A percentile compares a stretch with the other conserved stretches of the same genome.
phyloP scores from a whole-genome alignment of 1,140 invertebrate genomes.

The Platyura marginata region DNA sequence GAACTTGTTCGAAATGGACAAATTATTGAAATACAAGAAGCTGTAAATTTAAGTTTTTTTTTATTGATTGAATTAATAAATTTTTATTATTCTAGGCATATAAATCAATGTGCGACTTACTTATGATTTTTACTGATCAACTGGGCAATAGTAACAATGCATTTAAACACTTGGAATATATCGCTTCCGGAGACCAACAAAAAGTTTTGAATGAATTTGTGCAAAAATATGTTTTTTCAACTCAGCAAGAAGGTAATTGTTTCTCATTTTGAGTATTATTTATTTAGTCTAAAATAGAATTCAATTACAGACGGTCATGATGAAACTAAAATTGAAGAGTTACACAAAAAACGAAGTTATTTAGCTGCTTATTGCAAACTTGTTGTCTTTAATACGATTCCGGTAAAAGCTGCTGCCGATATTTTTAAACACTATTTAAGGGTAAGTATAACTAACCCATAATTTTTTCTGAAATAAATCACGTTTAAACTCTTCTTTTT shows the following conservation, averaged over 20 bases:
- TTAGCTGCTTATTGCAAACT: constrained; percentile 94
- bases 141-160: constrained; percentile 39
- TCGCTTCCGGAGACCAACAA: constrained; percentile 63
- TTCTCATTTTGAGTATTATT: not conserved
- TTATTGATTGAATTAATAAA: too few relatives aligned
- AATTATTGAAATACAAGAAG: constrained; percentile 32
- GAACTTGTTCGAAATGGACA: constrained; percentile 39
- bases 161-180: constrained; percentile 56
- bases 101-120: constrained; percentile 81
- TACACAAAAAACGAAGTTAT: constrained; percentile 91
- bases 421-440: constrained; percentile 97
- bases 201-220: constrained; percentile 79
- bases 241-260: constrained; percentile 16
- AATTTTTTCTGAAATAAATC: not conserved
- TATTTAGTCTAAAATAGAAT: not conserved
- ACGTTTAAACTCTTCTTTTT: constrained; percentile 6
- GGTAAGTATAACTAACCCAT: constrained; percentile 27
- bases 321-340: constrained; percentile 86
- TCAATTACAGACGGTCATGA: constrained; percentile 52
- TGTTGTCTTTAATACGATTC: constrained; percentile 92
- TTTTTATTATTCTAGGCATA: constrained; percentile 47
- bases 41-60: constrained; percentile 26
- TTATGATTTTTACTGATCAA: constrained; percentile 89
- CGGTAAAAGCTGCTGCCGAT: constrained; percentile 77
- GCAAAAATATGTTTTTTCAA: constrained; percentile 74